These are phyloP conservation scores for Anthoptus insignis DNA, from an alignment of 2,888 invertebrate genomes.

Conservation along the genomic window DNA sequence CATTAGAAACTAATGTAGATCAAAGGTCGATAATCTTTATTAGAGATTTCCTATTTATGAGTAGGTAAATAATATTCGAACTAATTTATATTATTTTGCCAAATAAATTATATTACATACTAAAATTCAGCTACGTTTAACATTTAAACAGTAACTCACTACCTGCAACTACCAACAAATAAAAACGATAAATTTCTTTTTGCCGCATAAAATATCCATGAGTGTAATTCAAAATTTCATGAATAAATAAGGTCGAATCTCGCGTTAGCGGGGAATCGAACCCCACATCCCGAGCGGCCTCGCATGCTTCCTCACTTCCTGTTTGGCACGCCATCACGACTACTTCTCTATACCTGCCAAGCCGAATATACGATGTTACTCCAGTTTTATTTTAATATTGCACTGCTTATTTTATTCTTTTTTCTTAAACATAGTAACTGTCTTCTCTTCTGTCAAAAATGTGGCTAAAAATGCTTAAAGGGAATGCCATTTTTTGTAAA, in stretches of 20 bases:
- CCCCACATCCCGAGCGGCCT: constrained; percentile 78
- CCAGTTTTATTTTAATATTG: constrained; percentile 43
- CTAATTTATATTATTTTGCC: no score
- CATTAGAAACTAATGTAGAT: no score
- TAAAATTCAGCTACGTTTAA: no score
- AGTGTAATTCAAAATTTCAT: constrained; percentile 40
- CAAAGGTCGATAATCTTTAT: no score
- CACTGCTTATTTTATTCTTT: no score
- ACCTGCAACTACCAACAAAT: constrained; percentile 1
- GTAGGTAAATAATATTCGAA: no score
- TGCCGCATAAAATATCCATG: constrained; percentile 30
- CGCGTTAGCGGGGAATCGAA: constrained; percentile 71
- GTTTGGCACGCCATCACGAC: constrained; percentile 84
- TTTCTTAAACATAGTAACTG: no score
- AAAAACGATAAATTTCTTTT: constrained; percentile 14
- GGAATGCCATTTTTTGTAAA: no score
- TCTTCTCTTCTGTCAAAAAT: no score
- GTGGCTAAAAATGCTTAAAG: no score
- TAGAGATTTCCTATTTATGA: no score
- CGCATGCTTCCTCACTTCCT: constrained; percentile 83
- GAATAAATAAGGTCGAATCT: constrained; percentile 69
- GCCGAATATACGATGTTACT: constrained; percentile 33
- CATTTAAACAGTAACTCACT: neutral
- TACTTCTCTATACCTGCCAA: constrained; percentile 71
- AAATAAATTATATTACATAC: no score